Evolutionary conservation across 2,797 vertebrate genomes (phyloP).

Genomic region (Aldrovandia affinis): DNA sequence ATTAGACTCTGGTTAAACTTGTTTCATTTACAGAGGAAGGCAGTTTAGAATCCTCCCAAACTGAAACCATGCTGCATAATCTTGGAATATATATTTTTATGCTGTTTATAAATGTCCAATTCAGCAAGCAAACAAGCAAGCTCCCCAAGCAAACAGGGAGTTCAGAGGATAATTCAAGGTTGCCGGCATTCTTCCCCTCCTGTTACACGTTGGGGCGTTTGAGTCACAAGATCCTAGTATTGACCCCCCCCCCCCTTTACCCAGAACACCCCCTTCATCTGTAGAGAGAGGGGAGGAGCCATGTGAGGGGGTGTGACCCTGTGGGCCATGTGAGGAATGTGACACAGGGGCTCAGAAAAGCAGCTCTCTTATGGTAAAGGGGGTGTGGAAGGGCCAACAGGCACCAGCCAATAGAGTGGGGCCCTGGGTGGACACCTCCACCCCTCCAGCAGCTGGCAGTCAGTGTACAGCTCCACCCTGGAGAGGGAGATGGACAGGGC

Average conservation of each 20-base stretch:
- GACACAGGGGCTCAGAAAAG: constrained; percentile 63
- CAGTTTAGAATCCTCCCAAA: too few relatives aligned
- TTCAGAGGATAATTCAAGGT: neutral
- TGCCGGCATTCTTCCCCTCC: neutral
- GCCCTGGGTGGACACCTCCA: constrained; percentile 14
- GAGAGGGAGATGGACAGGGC: constrained; percentile 35
- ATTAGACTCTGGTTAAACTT: neutral
- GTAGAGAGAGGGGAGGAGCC: constrained; percentile 25
- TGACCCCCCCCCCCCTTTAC: constrained; percentile 24
- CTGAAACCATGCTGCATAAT: too few relatives aligned
- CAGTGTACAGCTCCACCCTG: constrained; percentile 38
- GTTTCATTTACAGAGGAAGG: too few relatives aligned
- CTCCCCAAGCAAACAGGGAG: neutral
- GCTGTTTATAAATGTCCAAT: too few relatives aligned
- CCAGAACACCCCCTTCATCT: constrained; percentile 32
- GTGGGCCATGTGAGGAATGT: constrained; percentile 73
- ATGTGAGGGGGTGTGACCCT: too few relatives aligned
- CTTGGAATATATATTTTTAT: too few relatives aligned
- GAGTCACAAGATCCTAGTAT: constrained; percentile 34
- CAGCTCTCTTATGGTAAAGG: constrained; percentile 62
- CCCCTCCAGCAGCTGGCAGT: constrained; percentile 43
- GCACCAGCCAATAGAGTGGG: constrained; percentile 44
- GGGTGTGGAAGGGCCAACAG: constrained; percentile 34
- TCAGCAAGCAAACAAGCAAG: too few relatives aligned
- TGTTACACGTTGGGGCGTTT: neutral